Percentiles rank a stretch among this genome's conserved stretches.
Conservation (phyloP, 2,113 vertebrate species). For the Anhinga anhinga region DNA sequence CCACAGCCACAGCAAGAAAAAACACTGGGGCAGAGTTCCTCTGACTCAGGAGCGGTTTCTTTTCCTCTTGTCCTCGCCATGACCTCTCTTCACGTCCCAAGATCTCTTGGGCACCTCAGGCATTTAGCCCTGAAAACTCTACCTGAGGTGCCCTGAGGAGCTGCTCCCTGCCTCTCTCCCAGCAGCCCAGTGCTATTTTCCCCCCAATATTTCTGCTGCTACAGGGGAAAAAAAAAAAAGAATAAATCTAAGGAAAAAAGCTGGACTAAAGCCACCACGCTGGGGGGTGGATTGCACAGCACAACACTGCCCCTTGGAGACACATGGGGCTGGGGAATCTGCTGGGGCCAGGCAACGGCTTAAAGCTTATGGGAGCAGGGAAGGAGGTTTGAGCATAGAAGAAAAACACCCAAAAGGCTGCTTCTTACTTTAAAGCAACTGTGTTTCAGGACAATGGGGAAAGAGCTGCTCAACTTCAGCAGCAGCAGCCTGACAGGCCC, state of each 20-base stretch:
- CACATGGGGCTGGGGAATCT: not conserved
- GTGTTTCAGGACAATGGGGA: not conserved
- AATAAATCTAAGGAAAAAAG: not conserved
- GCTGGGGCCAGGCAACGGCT: not conserved
- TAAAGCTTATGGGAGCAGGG: not conserved
- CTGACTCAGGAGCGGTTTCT: not conserved
- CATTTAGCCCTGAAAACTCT: not conserved
- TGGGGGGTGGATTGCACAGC: not conserved
- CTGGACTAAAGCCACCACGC: not conserved
- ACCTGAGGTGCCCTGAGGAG: not conserved
- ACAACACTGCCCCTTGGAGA: not conserved
- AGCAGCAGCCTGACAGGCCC: not conserved
- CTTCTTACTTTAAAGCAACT: not conserved
- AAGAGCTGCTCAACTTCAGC: not conserved
- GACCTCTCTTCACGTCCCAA: not conserved
- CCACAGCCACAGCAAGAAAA: not conserved
- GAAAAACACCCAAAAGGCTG: not conserved
- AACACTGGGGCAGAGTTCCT: not conserved
- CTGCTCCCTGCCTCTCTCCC: not conserved
- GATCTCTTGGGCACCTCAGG: not conserved
- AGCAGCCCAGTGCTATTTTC: not conserved
- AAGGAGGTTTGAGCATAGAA: not conserved
- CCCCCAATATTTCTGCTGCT: slow-evolving; percentile 12
- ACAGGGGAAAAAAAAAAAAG: not conserved
- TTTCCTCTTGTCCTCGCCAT: slow-evolving; percentile 24